Percentiles rank a stretch among this genome's conserved stretches.
These are phyloP conservation scores for Ceriagrion tenellum DNA, from an alignment of 2,888 invertebrate genomes.

Conservation along the genomic window DNA sequence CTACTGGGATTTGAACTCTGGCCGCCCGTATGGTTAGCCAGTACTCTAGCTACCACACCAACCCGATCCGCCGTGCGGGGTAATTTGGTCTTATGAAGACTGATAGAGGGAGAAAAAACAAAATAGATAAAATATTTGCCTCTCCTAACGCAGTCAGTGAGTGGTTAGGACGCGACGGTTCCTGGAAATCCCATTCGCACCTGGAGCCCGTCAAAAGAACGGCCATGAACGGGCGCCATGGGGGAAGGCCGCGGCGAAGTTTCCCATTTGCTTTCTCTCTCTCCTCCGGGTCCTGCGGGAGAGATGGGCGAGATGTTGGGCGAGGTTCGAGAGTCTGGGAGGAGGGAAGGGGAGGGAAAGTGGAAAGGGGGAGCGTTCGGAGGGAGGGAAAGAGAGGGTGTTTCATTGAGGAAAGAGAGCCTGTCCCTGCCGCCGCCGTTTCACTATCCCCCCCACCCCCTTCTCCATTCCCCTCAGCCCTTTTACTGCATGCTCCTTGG, in stretches of 20 bases:
- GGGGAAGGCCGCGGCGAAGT: neutral
- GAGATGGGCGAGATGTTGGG: neutral
- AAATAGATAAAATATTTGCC: no score
- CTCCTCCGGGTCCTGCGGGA: neutral
- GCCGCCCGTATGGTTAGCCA: no score
- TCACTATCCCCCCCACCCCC: neutral
- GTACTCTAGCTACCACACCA: no score
- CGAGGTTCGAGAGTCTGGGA: neutral
- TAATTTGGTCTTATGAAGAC: no score
- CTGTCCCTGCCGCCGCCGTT: neutral
- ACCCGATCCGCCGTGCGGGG: no score
- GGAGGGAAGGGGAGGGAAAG: neutral
- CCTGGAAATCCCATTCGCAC: neutral
- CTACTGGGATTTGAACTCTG: no score
- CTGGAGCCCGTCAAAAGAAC: neutral
- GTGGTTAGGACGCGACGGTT: no score
- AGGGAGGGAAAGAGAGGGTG: neutral
- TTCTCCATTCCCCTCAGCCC: neutral
- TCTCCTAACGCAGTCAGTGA: no score
- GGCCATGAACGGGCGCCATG: neutral
- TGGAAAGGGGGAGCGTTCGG: no score
- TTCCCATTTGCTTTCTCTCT: neutral
- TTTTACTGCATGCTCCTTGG: neutral
- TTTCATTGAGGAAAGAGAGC: conserved; percentile 33
- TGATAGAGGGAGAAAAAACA: no score